phyloP scores from a whole-genome alignment of 2,888 invertebrate species.

The Sinodicranocentrus sp. region DNA sequence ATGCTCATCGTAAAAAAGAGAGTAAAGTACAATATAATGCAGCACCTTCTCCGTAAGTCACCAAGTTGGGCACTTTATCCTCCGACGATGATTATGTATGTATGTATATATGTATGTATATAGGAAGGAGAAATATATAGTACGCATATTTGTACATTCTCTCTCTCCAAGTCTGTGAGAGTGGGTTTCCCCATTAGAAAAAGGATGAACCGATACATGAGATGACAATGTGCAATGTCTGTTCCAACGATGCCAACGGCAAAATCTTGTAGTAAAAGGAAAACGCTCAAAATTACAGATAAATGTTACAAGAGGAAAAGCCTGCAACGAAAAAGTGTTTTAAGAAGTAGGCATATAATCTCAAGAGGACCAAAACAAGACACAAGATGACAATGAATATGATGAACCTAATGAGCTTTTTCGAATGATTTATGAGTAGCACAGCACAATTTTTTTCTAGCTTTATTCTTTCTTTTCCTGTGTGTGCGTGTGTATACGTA shows the following conservation, averaged over 20 bases:
- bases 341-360: conserved; percentile 55
- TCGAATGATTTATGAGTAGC: conserved; percentile 67
- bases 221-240: conserved; percentile 10
- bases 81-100: background rate
- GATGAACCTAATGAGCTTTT: conserved; percentile 70
- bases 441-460: conserved; percentile 26
- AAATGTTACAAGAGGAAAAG: conserved; percentile 51
- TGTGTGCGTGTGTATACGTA: too few species aligned
- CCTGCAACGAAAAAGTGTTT: conserved; percentile 58
- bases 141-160: too few species aligned
- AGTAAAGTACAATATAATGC: conserved; percentile 24
- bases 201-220: too few species aligned
- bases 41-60: conserved; percentile 49
- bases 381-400: conserved; percentile 69
- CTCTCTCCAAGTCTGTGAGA: too few species aligned
- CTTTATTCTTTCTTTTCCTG: too few species aligned
- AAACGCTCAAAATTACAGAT: conserved; percentile 53
- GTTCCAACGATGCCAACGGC: conserved; percentile 20
- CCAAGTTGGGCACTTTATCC: conserved; percentile 56
- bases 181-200: too few species aligned
- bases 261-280: conserved; percentile 50
- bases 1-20: conserved; percentile 46
- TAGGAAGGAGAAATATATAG: too few species aligned
- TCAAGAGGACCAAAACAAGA: conserved; percentile 68
- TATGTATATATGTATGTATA: too few species aligned